Base-by-base conservation (phyloP, 2,797 vertebrate genomes). In the Sebastolobus alascanus region DNA sequence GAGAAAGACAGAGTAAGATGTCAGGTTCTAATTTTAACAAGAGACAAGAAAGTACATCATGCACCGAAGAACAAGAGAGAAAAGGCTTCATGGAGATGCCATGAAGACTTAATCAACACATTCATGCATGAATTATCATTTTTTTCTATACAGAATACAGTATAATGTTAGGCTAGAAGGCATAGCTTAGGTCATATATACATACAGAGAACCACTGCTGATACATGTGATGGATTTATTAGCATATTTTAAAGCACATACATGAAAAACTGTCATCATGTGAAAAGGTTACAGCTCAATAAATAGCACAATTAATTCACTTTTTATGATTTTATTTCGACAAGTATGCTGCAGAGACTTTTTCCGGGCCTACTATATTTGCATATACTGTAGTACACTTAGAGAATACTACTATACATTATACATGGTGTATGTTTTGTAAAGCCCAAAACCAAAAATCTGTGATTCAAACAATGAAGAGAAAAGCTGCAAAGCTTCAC, bases 371-470 rank as follows among this genome's bases (percentile, higher is more conserved):
- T 63, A 16, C 37, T 11, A 35, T 73, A 46, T 58, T 31, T 63
- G 29, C 54, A 73, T 11, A 54, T 0, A n/a, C n/a, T n/a, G n/a
- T 25, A 7, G 35, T 12, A 20, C 6, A 37, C 58, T 59, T 29
- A 4, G 35, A 66, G 33, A 74, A 67, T 8, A 29, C 27, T 11
- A 0, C 37, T n/a, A 22, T 67, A 13, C 69, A 71, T 82, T 66
- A 50, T 59, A 73, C 76, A 83, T 73, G 33, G 25, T 86, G 78
- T 87, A 82, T 87, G 84, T 87, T 87, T 91, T 55, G 85, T 92
- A 65, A 58, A 81, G 75, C 73, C 31, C 33, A 79, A 77, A 52
- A 59, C 72, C 29, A 35, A 64, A 64, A 35, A 52, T 60, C 38
- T 76, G 81, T 82, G 89, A 83, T 77, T 76, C 68, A 85, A 64